Conservation (phyloP, 2,113 vertebrate species). For the Pandion haliaetus region DNA sequence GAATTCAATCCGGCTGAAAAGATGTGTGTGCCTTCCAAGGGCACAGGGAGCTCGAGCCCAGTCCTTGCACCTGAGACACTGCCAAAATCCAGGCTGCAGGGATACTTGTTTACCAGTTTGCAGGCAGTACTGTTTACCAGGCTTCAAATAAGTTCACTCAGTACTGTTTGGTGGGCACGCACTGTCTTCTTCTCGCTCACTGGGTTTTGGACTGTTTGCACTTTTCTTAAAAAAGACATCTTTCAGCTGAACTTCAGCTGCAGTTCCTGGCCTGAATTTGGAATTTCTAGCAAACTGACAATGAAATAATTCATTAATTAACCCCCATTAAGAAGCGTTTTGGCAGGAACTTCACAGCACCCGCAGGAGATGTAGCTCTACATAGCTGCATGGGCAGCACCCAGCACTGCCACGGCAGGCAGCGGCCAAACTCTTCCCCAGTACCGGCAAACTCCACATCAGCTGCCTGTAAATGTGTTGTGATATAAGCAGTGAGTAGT, state of each 20-base stretch:
- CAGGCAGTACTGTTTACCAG: neutral
- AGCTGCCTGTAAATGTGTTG: neutral
- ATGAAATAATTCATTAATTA: neutral
- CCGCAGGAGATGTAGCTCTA: neutral
- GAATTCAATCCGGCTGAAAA: neutral
- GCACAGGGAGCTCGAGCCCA: neutral
- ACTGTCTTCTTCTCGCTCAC: neutral
- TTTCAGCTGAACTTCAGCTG: neutral
- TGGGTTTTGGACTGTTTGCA: neutral
- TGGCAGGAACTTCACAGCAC: neutral
- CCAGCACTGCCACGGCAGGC: neutral
- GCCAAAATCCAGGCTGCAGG: neutral
- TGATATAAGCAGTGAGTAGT: neutral
- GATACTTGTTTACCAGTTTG: neutral
- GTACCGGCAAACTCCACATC: neutral
- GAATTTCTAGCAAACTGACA: neutral
- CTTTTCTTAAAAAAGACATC: neutral
- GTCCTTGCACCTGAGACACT: neutral
- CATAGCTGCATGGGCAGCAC: neutral
- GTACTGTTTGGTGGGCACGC: neutral
- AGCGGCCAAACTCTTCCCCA: neutral
- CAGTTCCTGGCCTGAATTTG: neutral
- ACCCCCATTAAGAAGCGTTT: neutral
- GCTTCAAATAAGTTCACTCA: neutral
- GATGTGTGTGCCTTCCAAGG: neutral